Percentiles rank a stretch among this genome's conserved stretches.
These are phyloP conservation scores for Pediacus dermestoides DNA, from an alignment of 2,888 invertebrate species.

Conservation along the genomic window DNA sequence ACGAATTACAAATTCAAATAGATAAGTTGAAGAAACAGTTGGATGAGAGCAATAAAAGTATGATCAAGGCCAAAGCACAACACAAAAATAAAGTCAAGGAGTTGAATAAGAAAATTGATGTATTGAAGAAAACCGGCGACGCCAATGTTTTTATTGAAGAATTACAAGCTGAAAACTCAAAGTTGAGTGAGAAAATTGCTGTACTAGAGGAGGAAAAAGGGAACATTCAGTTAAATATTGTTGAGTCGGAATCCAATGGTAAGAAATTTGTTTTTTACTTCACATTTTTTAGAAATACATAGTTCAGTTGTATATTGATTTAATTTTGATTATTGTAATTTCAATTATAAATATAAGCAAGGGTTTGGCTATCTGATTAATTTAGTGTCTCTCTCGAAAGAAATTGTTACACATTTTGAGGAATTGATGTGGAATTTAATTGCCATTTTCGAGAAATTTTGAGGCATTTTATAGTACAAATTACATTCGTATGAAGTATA, in stretches of 20 bases:
- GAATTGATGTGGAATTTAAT: too few species aligned
- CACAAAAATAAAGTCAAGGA: slow-evolving; percentile 71
- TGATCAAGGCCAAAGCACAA: slow-evolving; percentile 71
- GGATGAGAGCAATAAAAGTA: slow-evolving; percentile 71
- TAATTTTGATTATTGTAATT: too few species aligned
- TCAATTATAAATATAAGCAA: too few species aligned
- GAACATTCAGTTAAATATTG: slow-evolving; percentile 79
- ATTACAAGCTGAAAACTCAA: slow-evolving; percentile 60
- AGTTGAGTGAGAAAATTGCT: slow-evolving; percentile 70
- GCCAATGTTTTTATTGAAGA: slow-evolving; percentile 64
- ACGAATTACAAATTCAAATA: slow-evolving; percentile 1
- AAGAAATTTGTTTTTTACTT: too few species aligned
- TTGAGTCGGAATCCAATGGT: slow-evolving; percentile 70
- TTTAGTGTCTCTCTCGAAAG: too few species aligned
- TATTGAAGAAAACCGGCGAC: slow-evolving; percentile 64
- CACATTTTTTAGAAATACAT: too few species aligned
- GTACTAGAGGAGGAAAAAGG: slow-evolving; percentile 84
- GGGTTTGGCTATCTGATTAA: too few species aligned
- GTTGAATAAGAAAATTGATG: slow-evolving; percentile 70
- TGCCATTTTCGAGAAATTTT: too few species aligned
- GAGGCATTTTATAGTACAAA: too few species aligned
- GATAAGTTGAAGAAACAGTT: slow-evolving; percentile 61
- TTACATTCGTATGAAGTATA: too few species aligned
- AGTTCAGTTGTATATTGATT: too few species aligned
- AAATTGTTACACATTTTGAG: too few species aligned